Evolutionary conservation across 1,140 invertebrate genomes (phyloP).

Genomic region (Neodiprion fabricii): DNA sequence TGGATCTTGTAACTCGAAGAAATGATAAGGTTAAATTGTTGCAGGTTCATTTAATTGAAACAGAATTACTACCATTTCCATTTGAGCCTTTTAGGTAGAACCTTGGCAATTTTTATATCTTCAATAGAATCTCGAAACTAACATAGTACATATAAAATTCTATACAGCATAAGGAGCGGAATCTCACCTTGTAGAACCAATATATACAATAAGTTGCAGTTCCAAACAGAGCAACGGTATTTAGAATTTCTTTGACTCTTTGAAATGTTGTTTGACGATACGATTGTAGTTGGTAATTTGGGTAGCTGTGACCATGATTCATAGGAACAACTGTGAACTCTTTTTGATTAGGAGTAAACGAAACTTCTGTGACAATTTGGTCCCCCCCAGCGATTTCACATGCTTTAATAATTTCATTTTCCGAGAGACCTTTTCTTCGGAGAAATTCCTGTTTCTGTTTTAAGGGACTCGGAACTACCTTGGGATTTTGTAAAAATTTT

Average conservation of each 20-base stretch:
- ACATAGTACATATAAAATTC: no score
- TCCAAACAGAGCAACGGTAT: conserved; percentile 73
- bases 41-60: no score
- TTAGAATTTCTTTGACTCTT: conserved; percentile 71
- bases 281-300: conserved; percentile 44
- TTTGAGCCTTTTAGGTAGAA: no score
- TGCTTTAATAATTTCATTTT: conserved; percentile 78
- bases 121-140: no score
- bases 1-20: conserved; percentile 8
- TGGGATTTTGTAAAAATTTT: conserved; percentile 85
- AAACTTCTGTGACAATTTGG: conserved; percentile 46
- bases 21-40: no score
- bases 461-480: conserved; percentile 75
- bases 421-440: conserved; percentile 78
- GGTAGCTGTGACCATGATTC: conserved; percentile 46
- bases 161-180: neutral
- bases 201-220: conserved; percentile 74
- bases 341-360: conserved; percentile 50
- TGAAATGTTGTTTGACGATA: conserved; percentile 60
- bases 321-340: conserved; percentile 49
- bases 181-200: conserved; percentile 74
- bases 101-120: no score
- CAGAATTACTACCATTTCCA: no score
- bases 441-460: conserved; percentile 82
- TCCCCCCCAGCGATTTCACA: conserved; percentile 68